Percentiles rank a stretch among this genome's conserved stretches.
Evolutionary conservation across 2,797 vertebrate genomes (phyloP).

Genomic region (Coregonus ussuriensis): DNA sequence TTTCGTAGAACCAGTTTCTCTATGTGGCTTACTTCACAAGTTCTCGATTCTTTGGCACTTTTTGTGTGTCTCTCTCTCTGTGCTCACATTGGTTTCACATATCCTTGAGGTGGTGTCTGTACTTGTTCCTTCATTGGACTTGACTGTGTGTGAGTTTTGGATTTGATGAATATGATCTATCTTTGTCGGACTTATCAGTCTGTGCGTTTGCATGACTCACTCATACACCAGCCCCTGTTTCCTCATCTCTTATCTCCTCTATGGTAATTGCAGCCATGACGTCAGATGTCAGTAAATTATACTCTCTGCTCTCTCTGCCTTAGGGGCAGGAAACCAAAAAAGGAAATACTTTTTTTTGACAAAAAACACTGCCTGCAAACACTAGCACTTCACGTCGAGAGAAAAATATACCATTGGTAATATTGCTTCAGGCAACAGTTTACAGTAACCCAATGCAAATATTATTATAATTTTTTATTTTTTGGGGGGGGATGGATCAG

Average conservation of each 20-base stretch:
- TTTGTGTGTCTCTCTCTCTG: neutral
- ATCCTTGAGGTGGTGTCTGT: slow-evolving; percentile 45
- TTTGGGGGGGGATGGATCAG: too few species aligned
- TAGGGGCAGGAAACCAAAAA: slow-evolving; percentile 70
- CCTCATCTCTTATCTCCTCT: slow-evolving; percentile 41
- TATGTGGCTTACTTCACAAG: slow-evolving; percentile 39
- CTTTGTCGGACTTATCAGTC: slow-evolving; percentile 26
- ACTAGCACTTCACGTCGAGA: slow-evolving; percentile 51
- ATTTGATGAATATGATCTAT: neutral
- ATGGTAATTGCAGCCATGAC: slow-evolving; percentile 42
- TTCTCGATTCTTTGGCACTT: slow-evolving; percentile 31
- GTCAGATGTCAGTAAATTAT: slow-evolving; percentile 51
- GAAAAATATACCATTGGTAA: slow-evolving; percentile 33
- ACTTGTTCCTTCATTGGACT: slow-evolving; percentile 40
- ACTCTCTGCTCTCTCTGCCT: slow-evolving; percentile 35
- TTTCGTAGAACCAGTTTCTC: slow-evolving; percentile 54
- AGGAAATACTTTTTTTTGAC: slow-evolving; percentile 34
- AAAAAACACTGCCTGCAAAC: slow-evolving; percentile 34
- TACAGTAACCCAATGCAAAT: slow-evolving; percentile 13
- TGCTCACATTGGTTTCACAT: slow-evolving; percentile 28
- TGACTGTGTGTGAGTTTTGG: neutral
- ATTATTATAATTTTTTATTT: too few species aligned
- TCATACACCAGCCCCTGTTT: slow-evolving; percentile 20
- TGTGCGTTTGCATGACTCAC: slow-evolving; percentile 28
- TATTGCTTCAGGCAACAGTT: slow-evolving; percentile 33